Evolutionary conservation across 2,113 vertebrate genomes (phyloP), one percentile per base, ranked within the genome.

Genomic region (Zosterops japonicus): DNA sequence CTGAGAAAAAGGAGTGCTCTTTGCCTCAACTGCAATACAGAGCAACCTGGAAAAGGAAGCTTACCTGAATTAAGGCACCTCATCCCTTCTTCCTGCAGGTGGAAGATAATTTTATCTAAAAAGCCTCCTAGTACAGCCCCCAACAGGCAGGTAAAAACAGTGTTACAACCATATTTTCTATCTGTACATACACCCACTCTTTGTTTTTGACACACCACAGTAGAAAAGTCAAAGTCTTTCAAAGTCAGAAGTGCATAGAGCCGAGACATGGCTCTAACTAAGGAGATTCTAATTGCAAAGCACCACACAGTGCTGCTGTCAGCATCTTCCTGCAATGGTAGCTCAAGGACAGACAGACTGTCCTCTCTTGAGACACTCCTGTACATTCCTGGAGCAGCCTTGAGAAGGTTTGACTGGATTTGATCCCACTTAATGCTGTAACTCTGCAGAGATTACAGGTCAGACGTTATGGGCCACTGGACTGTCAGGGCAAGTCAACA

Each of bases 401-500:
- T n/a, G 44, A 31, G 72, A 93, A 89, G 69, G 44, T 89, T 47
- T 78, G 72, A 49, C 72, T 75, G 67, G 87, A 59, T 75, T 90
- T 88, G 88, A 71, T 86, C 88, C 71, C 90, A 77, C 50, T 94
- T 67, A 68, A 68, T 78, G 50, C 6, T 63, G 57, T 12, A 90
- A 49, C 52, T 84, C 64, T 28, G 78, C 20, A 75, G 92, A 75
- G 88, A 83, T 33, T 84, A 60, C 36, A 75, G 85, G 64, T 92
- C 93, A 87, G 67, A 90, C 8, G 44, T 90, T 78, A 41, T 21
- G 88, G 94, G 92, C 92, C 92, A 94, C 46, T 82, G 92, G 68
- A 96, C 8, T 93, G 86, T 84, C 95, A 94, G 60, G 88, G 83
- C 65, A 9, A 95, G 90, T 92, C 90, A 96, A 20, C 61, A 20